phyloP scores from a whole-genome alignment of 2,797 vertebrate species.

The Sarcophilus harrisii region DNA sequence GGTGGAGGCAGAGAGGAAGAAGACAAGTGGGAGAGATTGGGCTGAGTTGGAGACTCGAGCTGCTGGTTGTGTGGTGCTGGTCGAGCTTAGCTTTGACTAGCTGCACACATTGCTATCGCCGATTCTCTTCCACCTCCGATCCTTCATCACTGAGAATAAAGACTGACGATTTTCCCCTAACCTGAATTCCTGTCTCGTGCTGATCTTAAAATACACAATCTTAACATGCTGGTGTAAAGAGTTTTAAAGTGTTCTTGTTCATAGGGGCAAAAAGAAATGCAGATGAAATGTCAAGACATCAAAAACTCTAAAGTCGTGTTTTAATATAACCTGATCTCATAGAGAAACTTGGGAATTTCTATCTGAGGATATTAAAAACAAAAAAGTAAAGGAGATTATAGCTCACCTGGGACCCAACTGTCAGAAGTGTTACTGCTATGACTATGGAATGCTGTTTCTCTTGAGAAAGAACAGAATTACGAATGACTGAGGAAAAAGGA shows the following conservation, averaged over 20 bases:
- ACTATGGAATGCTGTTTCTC: neutral
- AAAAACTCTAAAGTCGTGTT: neutral
- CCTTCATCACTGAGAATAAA: too few species aligned
- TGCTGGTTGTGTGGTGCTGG: too few species aligned
- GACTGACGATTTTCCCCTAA: too few species aligned
- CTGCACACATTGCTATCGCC: too few species aligned
- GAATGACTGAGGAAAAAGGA: neutral
- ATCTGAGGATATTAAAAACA: neutral
- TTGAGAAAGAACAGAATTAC: neutral
- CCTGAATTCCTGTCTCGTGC: too few species aligned
- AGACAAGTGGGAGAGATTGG: too few species aligned
- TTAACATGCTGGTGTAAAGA: neutral
- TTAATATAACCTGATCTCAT: neutral
- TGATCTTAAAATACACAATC: too few species aligned
- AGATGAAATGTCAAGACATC: neutral
- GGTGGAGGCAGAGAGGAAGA: too few species aligned
- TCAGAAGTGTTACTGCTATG: neutral
- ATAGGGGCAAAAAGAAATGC: neutral
- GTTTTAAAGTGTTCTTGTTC: neutral
- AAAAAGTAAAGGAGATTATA: neutral
- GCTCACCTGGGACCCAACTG: neutral
- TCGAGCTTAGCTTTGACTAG: too few species aligned
- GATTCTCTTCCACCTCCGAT: too few species aligned
- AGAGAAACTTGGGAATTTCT: neutral
- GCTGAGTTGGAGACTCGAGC: too few species aligned